A percentile compares a stretch with the other conserved stretches of the same genome.
Conservation (phyloP, 2,113 vertebrate genomes). For the Ascaphus truei region DNA sequence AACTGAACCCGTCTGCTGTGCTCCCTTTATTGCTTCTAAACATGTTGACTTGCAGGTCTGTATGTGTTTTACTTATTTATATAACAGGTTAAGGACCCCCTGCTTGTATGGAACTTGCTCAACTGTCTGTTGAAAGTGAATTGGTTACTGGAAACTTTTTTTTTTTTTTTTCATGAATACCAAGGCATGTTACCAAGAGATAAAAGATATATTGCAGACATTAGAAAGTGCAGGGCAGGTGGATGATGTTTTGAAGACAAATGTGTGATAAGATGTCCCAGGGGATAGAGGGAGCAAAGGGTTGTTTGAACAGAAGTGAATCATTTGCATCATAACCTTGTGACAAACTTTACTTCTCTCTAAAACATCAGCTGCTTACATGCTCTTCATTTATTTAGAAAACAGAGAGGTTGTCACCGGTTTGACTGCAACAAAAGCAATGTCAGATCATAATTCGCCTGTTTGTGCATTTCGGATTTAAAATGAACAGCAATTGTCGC, state of each 20-base stretch:
- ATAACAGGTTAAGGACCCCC: constrained; percentile 72
- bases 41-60: constrained; percentile 73
- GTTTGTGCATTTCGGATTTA: constrained; percentile 32
- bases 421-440: neutral
- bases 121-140: constrained; percentile 70
- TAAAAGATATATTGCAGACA: constrained; percentile 65
- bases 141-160: constrained; percentile 73
- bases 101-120: constrained; percentile 72
- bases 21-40: constrained; percentile 51
- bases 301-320: constrained; percentile 63
- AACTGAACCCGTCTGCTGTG: constrained; percentile 68
- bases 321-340: constrained; percentile 52
- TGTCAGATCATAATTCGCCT: constrained; percentile 22
- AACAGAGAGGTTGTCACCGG: constrained; percentile 24
- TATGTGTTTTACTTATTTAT: constrained; percentile 74
- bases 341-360: constrained; percentile 54
- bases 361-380: constrained; percentile 46
- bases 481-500: constrained; percentile 35
- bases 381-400: constrained; percentile 43
- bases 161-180: constrained; percentile 56
- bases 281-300: constrained; percentile 48
- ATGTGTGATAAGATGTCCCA: constrained; percentile 67
- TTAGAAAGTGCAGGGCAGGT: constrained; percentile 59
- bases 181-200: constrained; percentile 66
- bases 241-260: constrained; percentile 63